Evolutionary conservation across 2,888 invertebrate species (phyloP).

Genomic region (Meteorus colon): DNA sequence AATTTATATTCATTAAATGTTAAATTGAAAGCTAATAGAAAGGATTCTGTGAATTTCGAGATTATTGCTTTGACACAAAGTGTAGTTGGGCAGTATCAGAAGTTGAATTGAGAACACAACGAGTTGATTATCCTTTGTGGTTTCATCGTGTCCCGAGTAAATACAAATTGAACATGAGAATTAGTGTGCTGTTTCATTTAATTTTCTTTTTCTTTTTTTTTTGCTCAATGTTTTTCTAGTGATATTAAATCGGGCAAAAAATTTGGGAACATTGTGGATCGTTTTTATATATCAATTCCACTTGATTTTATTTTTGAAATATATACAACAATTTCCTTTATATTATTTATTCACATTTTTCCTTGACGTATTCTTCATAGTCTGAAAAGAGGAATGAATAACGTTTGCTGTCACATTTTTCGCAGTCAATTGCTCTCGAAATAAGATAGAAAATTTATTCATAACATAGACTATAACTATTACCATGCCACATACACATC

Average conservation of each 20-base stretch:
- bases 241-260: neutral
- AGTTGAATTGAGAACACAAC: conserved; percentile 1
- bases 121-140: conserved; percentile 3
- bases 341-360: neutral
- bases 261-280: neutral
- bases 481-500: neutral
- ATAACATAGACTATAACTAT: neutral
- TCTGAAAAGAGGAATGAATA: neutral
- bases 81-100: conserved; percentile 13
- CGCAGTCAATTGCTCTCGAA: conserved; percentile 3
- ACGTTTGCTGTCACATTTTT: conserved; percentile 3
- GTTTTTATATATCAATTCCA: neutral
- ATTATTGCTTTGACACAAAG: conserved; percentile 10
- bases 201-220: neutral
- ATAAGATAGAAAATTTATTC: neutral
- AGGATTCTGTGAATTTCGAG: neutral
- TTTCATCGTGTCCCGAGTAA: neutral
- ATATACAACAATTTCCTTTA: neutral
- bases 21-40: conserved; percentile 8
- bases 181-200: neutral
- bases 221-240: neutral
- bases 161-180: neutral
- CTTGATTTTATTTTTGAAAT: neutral
- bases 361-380: neutral
- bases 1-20: conserved; percentile 22